Conservation (phyloP, 2,888 invertebrate genomes). For the Formica aserva region DNA sequence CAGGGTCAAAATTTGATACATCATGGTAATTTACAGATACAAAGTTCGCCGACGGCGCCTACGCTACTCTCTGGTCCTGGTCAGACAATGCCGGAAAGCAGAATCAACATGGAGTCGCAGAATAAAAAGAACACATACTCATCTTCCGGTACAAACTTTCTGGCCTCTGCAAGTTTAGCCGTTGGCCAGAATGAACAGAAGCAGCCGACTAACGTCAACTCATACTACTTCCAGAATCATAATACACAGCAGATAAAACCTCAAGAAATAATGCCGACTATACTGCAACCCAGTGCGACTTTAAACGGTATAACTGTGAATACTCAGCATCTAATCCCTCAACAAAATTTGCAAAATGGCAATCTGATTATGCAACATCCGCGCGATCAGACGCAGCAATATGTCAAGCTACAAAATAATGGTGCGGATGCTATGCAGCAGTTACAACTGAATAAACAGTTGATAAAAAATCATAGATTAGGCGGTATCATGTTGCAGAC, state of each 20-base stretch:
- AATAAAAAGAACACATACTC: conserved; percentile 65
- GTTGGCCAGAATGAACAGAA: conserved; percentile 74
- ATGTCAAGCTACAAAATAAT: conserved; percentile 63
- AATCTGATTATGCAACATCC: neutral
- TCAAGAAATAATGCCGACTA: conserved; percentile 76
- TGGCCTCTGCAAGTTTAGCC: conserved; percentile 79
- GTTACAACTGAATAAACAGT: conserved; percentile 76
- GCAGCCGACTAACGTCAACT: conserved; percentile 57
- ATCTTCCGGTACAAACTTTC: conserved; percentile 70
- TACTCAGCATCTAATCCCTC: conserved; percentile 71
- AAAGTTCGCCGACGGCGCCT: conserved; percentile 59
- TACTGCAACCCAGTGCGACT: conserved; percentile 74
- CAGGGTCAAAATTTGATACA: conserved; percentile 75
- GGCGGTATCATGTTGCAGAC: conserved; percentile 66
- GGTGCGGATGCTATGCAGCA: conserved; percentile 79
- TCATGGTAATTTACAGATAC: conserved; percentile 60
- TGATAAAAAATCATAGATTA: conserved; percentile 50
- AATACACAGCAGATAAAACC: conserved; percentile 69
- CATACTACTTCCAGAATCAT: conserved; percentile 66
- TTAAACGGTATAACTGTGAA: conserved; percentile 61
- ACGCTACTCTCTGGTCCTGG: conserved; percentile 63
- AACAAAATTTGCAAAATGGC: conserved; percentile 56
- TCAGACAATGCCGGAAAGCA: conserved; percentile 57
- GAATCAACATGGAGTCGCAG: conserved; percentile 68
- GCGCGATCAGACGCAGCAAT: conserved; percentile 50